Conservation (phyloP, 1,140 invertebrate species). For the Drosophila equinoxialis region DNA sequence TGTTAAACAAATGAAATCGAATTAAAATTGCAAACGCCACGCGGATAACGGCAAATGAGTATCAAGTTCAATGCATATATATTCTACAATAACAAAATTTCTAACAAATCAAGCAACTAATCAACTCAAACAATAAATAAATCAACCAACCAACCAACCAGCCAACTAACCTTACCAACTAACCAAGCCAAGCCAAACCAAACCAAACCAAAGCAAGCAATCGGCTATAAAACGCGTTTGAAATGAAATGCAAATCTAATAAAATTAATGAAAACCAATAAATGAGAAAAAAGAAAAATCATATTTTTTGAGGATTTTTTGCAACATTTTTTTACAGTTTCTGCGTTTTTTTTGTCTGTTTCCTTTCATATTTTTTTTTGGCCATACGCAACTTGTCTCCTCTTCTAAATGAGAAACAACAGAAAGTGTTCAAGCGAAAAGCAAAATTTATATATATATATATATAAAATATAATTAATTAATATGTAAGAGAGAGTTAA, state of each 20-base stretch:
- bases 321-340: slow-evolving; percentile 65
- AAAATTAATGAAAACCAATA: not conserved
- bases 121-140: slow-evolving; percentile 45
- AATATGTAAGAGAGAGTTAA: slow-evolving; percentile 4
- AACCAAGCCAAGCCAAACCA: slow-evolving; percentile 33
- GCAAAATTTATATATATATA: slow-evolving; percentile 24
- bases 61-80: slow-evolving; percentile 26
- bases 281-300: slow-evolving; percentile 30
- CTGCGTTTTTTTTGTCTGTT: slow-evolving; percentile 1
- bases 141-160: slow-evolving; percentile 14
- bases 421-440: slow-evolving; percentile 62
- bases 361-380: no score
- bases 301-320: slow-evolving; percentile 69
- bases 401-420: slow-evolving; percentile 38
- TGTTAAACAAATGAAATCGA: slow-evolving; percentile 6
- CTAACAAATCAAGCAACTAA: slow-evolving; percentile 50
- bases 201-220: slow-evolving; percentile 50
- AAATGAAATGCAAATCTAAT: slow-evolving; percentile 20
- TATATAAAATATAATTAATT: slow-evolving; percentile 10
- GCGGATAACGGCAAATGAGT: slow-evolving; percentile 1
- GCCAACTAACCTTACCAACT: slow-evolving; percentile 21
- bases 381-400: no score
- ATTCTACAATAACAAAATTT: slow-evolving; percentile 12
- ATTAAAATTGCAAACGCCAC: slow-evolving; percentile 13
- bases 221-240: slow-evolving; percentile 24